Percentiles rank a stretch among this genome's conserved stretches.
These are phyloP conservation scores for Leptodactylus fallax DNA, from an alignment of 2,797 vertebrate species.

Conservation along the genomic window DNA sequence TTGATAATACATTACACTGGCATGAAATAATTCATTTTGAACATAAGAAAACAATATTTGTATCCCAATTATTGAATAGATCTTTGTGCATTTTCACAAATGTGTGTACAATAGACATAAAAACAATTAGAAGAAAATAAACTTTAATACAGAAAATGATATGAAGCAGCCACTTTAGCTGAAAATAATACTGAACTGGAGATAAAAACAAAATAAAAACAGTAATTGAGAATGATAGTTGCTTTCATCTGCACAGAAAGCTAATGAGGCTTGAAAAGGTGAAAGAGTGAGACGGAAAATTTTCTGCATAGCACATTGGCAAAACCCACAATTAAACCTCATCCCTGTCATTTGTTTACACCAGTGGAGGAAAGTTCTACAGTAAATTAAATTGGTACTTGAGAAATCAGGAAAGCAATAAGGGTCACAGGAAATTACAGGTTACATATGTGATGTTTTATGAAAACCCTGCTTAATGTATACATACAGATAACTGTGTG, in stretches of 20 bases:
- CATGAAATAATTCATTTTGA: too few relatives aligned
- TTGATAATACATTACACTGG: background rate
- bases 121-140: background rate
- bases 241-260: constrained; percentile 26
- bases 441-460: constrained; percentile 19
- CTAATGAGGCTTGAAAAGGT: constrained; percentile 34
- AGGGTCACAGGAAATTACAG: background rate
- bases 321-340: constrained; percentile 22
- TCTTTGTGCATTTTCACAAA: background rate
- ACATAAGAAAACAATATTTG: too few relatives aligned
- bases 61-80: background rate
- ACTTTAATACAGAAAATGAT: background rate
- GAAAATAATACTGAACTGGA: constrained; percentile 35
- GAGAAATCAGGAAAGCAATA: constrained; percentile 11
- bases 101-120: background rate
- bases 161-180: background rate
- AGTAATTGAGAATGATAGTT: constrained; percentile 9
- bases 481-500: background rate
- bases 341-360: constrained; percentile 12
- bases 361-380: background rate
- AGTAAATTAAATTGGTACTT: constrained; percentile 16
- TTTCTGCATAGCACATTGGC: background rate
- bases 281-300: constrained; percentile 14
- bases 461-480: background rate
- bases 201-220: constrained; percentile 41